Percentiles rank a stretch among this genome's conserved stretches.
Conservation (phyloP, 1,140 invertebrate species). For the Meloidogyne hapla region DNA sequence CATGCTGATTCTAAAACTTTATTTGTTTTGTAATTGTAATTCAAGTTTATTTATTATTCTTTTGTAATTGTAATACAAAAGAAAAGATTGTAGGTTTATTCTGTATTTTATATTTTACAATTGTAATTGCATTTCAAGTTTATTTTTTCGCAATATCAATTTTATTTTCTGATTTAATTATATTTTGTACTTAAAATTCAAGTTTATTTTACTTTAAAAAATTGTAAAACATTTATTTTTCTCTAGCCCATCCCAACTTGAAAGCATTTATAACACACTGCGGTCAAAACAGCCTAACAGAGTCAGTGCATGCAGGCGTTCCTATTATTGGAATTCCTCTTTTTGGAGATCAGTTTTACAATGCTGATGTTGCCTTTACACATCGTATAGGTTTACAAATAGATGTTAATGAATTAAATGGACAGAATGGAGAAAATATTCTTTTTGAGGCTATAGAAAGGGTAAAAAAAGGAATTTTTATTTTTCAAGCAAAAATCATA, state of each 20-base stretch:
- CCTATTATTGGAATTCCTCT: slow-evolving; percentile 72
- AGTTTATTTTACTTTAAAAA: background rate
- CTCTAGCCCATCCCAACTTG: slow-evolving; percentile 10
- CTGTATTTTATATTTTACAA: no score
- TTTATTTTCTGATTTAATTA: no score
- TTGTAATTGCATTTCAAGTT: no score
- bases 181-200: no score
- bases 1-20: no score
- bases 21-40: no score
- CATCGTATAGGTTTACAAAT: slow-evolving; percentile 54
- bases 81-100: no score
- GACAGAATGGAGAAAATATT: slow-evolving; percentile 14
- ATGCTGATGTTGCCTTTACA: slow-evolving; percentile 58
- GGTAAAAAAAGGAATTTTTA: background rate
- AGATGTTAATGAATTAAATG: slow-evolving; percentile 44
- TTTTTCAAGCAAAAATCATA: background rate
- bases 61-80: background rate
- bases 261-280: slow-evolving; percentile 17
- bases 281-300: slow-evolving; percentile 17
- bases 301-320: slow-evolving; percentile 67
- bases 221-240: slow-evolving; percentile 20
- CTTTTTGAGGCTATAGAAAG: slow-evolving; percentile 8
- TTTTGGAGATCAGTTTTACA: slow-evolving; percentile 70
- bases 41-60: background rate
- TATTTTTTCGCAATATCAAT: no score